These are phyloP conservation scores for Macrocentrus cingulum DNA, from an alignment of 1,140 invertebrate genomes.

Conservation along the genomic window DNA sequence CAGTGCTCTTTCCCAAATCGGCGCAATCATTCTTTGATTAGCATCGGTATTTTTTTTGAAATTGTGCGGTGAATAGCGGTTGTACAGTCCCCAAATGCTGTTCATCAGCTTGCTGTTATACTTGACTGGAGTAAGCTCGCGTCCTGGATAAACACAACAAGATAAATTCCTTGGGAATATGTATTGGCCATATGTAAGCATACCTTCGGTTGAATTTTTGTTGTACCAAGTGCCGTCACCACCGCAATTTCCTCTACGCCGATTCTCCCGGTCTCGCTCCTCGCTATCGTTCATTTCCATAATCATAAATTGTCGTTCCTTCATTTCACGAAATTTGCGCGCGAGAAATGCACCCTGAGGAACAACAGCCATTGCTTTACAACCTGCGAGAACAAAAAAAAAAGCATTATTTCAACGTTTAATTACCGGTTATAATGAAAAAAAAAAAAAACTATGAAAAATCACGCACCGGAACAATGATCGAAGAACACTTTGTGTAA, in stretches of 20 bases:
- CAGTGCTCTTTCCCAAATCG: conserved; percentile 33
- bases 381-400: conserved; percentile 38
- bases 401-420: neutral
- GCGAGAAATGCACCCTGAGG: conserved; percentile 62
- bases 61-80: conserved; percentile 82
- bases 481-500: conserved; percentile 39
- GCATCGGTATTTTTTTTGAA: conserved; percentile 77
- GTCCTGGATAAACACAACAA: conserved; percentile 41
- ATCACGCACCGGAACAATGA: conserved; percentile 37
- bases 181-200: neutral
- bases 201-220: conserved; percentile 27
- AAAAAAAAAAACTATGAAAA: neutral
- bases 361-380: conserved; percentile 59
- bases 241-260: conserved; percentile 28
- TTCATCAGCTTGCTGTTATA: conserved; percentile 88
- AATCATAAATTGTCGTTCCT: conserved; percentile 48
- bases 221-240: conserved; percentile 12
- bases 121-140: conserved; percentile 66
- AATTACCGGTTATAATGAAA: conserved; percentile 3
- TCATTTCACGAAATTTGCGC: conserved; percentile 59
- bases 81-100: conserved; percentile 87
- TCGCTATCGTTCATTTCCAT: conserved; percentile 44
- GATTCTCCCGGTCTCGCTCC: too few species aligned
- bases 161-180: conserved; percentile 9
- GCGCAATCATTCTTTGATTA: conserved; percentile 37